Base-by-base conservation (phyloP, 2,797 vertebrate genomes). In the Hippocampus kuda region DNA sequence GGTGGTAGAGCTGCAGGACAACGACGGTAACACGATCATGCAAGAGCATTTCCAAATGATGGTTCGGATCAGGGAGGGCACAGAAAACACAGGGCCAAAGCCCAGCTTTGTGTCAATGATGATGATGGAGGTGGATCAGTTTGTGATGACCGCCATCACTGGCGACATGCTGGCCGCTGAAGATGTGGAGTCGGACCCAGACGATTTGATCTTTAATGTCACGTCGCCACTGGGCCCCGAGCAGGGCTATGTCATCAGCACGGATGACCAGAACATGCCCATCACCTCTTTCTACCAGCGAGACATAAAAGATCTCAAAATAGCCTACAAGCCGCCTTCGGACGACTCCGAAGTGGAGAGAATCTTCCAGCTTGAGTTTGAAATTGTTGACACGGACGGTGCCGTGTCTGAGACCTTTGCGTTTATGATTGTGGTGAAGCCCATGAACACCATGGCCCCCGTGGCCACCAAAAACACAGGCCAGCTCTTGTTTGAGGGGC, bases 121-220 rank as follows among this genome's bases (percentile, higher is more conserved):
- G 90, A 92, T 92, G 93, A 91, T 93, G 91, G 93, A 94, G 70
- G 90, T 92, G 73, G 89, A 90, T 80, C 93, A 93, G 73, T 92
- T 93, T 81, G 88, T 89, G 61, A 91, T 94, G 81, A 93, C 93
- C 1, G 93, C 93, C 69, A 89, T 96, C 71, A 94, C 93, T 1
- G 86, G 72, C 1, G 93, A 94, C n/a, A 86, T 92, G 83, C 77
- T 95, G 78, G 91, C 91, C 1, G 92, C 91, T 1, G 93, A 95
- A 72, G 94, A 96, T 69, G 59, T 87, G 9, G 93, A 94, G 83
- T 89, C 91, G 0, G 76, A 91, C 4, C 67, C 84, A 1, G 90
- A 91, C 49, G 87, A 94, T 65, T 88, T 95, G 70, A 90, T 97
- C 22, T 95, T 95, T 83, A 94, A 92, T 68, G 89, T 94, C 62